These are phyloP conservation scores for Pachypsylla venusta DNA, from an alignment of 1,140 invertebrate species.

Conservation along the genomic window DNA sequence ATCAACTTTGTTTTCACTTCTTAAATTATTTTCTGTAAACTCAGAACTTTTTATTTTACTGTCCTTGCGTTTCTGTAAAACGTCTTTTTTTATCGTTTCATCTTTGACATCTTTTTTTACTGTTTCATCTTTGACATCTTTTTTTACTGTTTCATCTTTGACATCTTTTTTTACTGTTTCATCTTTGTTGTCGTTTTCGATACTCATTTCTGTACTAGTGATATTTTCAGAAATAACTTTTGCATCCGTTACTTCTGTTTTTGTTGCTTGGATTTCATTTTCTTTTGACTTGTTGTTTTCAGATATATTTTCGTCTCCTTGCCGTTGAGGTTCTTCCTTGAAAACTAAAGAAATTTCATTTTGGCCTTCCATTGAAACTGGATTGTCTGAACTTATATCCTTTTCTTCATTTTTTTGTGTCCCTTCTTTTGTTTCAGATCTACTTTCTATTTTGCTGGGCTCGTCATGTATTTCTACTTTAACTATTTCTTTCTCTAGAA, in stretches of 20 bases:
- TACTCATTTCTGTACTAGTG: background rate
- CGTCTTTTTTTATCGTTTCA: constrained; percentile 13
- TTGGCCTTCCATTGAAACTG: constrained; percentile 1
- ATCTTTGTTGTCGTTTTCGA: background rate
- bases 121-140: constrained; percentile 14
- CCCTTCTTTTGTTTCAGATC: constrained; percentile 16
- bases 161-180: constrained; percentile 7
- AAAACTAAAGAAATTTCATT: background rate
- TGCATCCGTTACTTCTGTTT: background rate
- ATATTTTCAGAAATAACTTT: no score
- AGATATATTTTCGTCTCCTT: background rate
- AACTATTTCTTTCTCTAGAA: constrained; percentile 17
- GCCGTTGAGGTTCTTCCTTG: background rate
- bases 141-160: constrained; percentile 15
- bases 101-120: constrained; percentile 11
- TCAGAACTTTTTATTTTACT: no score
- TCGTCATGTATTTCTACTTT: constrained; percentile 15
- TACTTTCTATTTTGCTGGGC: no score
- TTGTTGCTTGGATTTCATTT: background rate
- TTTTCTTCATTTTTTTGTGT: constrained; percentile 16
- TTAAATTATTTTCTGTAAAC: no score
- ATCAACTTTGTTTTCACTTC: no score
- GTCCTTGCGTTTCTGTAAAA: no score
- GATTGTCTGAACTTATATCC: background rate
- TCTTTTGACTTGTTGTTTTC: background rate